Conservation (phyloP, 1,140 invertebrate genomes). For the Aleiodes sp. region DNA sequence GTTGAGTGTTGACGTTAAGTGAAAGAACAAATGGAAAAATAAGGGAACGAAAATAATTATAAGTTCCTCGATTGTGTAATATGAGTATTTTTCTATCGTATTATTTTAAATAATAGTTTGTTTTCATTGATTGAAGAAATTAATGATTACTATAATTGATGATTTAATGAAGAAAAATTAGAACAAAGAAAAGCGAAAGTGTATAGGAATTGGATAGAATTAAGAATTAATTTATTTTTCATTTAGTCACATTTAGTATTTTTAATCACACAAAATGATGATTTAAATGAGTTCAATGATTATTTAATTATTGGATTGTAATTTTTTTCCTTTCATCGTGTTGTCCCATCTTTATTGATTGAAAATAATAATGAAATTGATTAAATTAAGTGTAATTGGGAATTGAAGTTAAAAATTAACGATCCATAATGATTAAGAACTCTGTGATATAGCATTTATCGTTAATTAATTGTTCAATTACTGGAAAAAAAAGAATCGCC, state of each 20-base stretch:
- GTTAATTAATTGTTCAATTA: not conserved
- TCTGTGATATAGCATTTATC: conserved; percentile 15
- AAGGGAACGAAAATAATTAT: not conserved
- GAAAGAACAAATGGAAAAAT: conserved; percentile 16
- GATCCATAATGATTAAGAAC: not conserved
- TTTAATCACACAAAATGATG: conserved; percentile 14
- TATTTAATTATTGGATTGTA: not conserved
- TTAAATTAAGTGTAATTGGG: not conserved
- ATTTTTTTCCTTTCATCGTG: not conserved
- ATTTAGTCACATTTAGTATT: conserved; percentile 51
- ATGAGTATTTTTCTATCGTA: conserved; percentile 59
- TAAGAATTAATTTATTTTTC: conserved; percentile 58
- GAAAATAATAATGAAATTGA: not conserved
- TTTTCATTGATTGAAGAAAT: conserved; percentile 44
- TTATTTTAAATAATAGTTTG: conserved; percentile 48
- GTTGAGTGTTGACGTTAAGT: conserved; percentile 31
- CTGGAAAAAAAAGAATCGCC: no score
- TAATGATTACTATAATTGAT: conserved; percentile 5
- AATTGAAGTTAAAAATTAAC: conserved; percentile 15
- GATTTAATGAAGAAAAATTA: conserved; percentile 21
- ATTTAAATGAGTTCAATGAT: conserved; percentile 1
- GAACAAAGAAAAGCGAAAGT: no score
- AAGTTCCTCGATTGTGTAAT: conserved; percentile 32
- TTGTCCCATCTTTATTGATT: not conserved
- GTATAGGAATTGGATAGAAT: conserved; percentile 52